These are phyloP conservation scores for Drosophila kuntzei DNA, from an alignment of 2,888 invertebrate species.

Conservation along the genomic window DNA sequence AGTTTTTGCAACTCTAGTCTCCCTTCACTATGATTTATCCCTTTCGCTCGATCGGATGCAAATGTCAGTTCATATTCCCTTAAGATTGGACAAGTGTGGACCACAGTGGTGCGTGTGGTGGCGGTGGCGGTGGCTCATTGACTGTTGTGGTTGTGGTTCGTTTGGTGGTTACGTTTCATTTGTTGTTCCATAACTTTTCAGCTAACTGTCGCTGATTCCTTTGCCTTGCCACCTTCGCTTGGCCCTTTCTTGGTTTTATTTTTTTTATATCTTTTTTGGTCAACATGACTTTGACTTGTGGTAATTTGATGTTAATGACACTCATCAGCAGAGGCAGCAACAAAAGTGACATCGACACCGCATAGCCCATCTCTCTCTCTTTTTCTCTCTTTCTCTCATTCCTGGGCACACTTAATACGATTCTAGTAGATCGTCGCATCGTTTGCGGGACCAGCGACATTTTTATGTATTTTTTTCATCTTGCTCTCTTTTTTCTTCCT, in stretches of 20 bases:
- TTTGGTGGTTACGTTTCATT: slow-evolving; percentile 42
- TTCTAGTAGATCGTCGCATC: slow-evolving; percentile 65
- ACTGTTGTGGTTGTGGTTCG: too few species aligned
- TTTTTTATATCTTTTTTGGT: slow-evolving; percentile 47
- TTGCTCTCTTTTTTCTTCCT: slow-evolving; percentile 8
- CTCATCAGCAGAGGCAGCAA: slow-evolving; percentile 63
- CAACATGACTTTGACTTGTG: slow-evolving; percentile 81
- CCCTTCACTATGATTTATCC: background rate
- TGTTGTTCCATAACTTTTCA: slow-evolving; percentile 45
- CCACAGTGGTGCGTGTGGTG: slow-evolving; percentile 38
- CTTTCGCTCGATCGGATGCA: slow-evolving; percentile 25
- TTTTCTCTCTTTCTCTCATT: background rate
- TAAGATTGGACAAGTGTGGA: slow-evolving; percentile 28
- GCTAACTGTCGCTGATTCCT: slow-evolving; percentile 52
- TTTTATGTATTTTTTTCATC: slow-evolving; percentile 56
- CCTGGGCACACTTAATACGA: slow-evolving; percentile 69
- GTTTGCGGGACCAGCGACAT: slow-evolving; percentile 43
- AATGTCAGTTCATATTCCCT: slow-evolving; percentile 42
- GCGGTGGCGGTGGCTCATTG: slow-evolving; percentile 7
- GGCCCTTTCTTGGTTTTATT: slow-evolving; percentile 12
- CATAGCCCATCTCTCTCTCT: background rate
- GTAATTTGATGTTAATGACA: slow-evolving; percentile 84
- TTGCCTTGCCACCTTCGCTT: slow-evolving; percentile 16
- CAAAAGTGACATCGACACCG: slow-evolving; percentile 66
- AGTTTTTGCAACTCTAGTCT: slow-evolving; percentile 1